phyloP scores from a whole-genome alignment of 2,113 vertebrate species.

The Macroglossus sobrinus region DNA sequence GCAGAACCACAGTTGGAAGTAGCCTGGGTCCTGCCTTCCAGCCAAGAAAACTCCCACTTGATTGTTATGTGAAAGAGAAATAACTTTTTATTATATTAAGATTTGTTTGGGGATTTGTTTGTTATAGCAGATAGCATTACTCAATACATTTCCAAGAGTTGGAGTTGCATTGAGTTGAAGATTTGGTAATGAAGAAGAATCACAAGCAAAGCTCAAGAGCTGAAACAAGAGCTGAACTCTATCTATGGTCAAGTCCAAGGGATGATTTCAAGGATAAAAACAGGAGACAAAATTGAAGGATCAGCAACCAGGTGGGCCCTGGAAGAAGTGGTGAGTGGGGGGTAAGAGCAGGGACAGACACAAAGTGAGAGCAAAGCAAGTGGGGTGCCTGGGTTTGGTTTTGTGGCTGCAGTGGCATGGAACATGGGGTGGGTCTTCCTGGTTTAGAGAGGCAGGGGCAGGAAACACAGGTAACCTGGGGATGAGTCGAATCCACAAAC shows the following conservation, averaged over 20 bases:
- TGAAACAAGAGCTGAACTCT: neutral
- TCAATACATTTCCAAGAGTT: neutral
- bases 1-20: neutral
- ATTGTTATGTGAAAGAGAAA: neutral
- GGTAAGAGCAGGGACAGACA: neutral
- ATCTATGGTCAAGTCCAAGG: neutral
- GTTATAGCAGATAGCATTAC: neutral
- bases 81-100: neutral
- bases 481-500: constrained; percentile 60
- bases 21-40: neutral
- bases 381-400: neutral
- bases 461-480: constrained; percentile 49
- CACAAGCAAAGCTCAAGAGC: neutral
- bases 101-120: neutral
- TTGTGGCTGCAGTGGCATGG: neutral
- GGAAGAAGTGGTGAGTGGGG: neutral
- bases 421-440: neutral
- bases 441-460: neutral
- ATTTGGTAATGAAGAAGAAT: neutral
- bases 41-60: neutral
- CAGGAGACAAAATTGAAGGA: neutral
- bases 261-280: constrained; percentile 8
- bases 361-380: neutral
- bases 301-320: neutral
- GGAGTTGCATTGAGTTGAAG: neutral